These are phyloP conservation scores for Helicoverpa assulta DNA, from an alignment of 2,888 invertebrate genomes.

Conservation along the genomic window DNA sequence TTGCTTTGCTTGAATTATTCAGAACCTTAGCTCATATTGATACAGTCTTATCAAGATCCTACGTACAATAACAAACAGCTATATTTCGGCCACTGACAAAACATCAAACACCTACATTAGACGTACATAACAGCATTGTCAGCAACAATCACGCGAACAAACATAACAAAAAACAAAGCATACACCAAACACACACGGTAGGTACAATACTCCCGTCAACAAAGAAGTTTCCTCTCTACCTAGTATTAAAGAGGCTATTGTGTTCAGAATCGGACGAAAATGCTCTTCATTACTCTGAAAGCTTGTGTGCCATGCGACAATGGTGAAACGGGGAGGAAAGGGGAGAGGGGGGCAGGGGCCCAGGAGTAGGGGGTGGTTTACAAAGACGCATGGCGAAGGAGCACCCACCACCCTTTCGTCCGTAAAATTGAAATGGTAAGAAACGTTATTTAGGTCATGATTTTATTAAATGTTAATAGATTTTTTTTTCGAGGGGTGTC, in stretches of 20 bases:
- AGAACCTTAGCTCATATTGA: neutral
- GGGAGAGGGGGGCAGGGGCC: slow-evolving; percentile 49
- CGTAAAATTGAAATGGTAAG: slow-evolving; percentile 90
- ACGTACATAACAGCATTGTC: slow-evolving; percentile 74
- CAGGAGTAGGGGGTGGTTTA: slow-evolving; percentile 70
- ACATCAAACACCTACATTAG: slow-evolving; percentile 68
- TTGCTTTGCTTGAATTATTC: neutral
- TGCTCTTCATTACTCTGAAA: slow-evolving; percentile 91
- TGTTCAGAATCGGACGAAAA: slow-evolving; percentile 90
- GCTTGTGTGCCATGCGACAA: slow-evolving; percentile 90
- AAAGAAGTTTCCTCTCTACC: slow-evolving; percentile 88
- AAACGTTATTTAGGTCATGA: slow-evolving; percentile 89
- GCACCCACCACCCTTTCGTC: slow-evolving; percentile 86
- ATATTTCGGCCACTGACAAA: slow-evolving; percentile 50
- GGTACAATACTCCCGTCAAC: slow-evolving; percentile 83
- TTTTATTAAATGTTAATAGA: slow-evolving; percentile 89
- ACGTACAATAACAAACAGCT: slow-evolving; percentile 11
- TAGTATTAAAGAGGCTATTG: slow-evolving; percentile 89
- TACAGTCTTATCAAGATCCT: neutral
- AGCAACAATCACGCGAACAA: slow-evolving; percentile 84
- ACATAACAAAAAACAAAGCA: slow-evolving; percentile 77
- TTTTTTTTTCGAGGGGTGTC: slow-evolving; percentile 71
- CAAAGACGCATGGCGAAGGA: slow-evolving; percentile 86
- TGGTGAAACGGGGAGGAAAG: slow-evolving; percentile 75
- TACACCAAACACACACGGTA: slow-evolving; percentile 84